A percentile compares a stretch with the other conserved stretches of the same genome.
Conservation (phyloP, 2,888 invertebrate species). For the Mythimna loreyi region DNA sequence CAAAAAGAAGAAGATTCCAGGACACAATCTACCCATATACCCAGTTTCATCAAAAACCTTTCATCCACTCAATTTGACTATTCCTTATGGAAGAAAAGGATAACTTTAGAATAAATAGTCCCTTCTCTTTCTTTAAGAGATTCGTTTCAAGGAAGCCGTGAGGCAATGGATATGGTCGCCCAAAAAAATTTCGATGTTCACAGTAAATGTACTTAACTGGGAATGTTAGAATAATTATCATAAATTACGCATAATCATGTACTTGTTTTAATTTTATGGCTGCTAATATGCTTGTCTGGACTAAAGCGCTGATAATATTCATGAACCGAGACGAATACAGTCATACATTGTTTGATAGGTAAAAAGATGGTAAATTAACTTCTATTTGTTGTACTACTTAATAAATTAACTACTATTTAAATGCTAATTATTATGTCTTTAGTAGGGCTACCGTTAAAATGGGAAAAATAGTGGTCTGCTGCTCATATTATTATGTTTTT, state of each 20-base stretch:
- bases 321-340: conserved; percentile 37
- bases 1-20: no score
- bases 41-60: no score
- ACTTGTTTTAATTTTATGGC: conserved; percentile 76
- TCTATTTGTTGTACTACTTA: conserved; percentile 31
- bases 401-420: conserved; percentile 49
- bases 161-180: conserved; percentile 63
- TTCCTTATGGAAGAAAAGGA: not conserved
- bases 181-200: conserved; percentile 70
- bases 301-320: conserved; percentile 54
- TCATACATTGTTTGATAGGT: conserved; percentile 37
- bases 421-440: conserved; percentile 34
- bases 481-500: not conserved
- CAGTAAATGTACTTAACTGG: conserved; percentile 74
- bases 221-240: conserved; percentile 74
- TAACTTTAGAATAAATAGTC: not conserved
- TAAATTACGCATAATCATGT: conserved; percentile 76
- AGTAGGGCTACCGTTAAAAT: conserved; percentile 2
- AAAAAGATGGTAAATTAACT: conserved; percentile 33
- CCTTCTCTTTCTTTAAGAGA: not conserved
- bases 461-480: not conserved
- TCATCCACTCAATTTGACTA: no score
- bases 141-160: not conserved
- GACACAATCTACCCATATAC: no score
- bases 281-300: conserved; percentile 71